Evolutionary conservation across 2,888 invertebrate genomes (phyloP).

Genomic region (Agrilus mali): DNA sequence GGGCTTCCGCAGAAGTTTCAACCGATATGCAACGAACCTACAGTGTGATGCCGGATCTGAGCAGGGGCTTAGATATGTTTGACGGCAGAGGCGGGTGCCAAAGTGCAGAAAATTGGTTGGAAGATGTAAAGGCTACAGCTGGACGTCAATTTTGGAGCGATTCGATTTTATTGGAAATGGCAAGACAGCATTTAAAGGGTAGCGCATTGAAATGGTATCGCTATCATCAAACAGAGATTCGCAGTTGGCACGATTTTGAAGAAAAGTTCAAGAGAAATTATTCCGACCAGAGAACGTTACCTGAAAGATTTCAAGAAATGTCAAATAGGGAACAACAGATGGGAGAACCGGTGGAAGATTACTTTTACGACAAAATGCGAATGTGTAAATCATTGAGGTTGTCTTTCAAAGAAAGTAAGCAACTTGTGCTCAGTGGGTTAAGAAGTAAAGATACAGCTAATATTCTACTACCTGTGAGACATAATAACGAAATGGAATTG

Average conservation of each 20-base stretch:
- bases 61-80: neutral
- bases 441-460: neutral
- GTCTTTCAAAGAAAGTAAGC: neutral
- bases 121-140: neutral
- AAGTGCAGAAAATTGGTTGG: neutral
- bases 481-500: neutral
- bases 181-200: slow-evolving; percentile 1
- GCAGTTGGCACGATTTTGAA: neutral
- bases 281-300: no score
- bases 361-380: slow-evolving; percentile 1
- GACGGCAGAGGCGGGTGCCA: neutral
- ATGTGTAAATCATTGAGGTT: neutral
- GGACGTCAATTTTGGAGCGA: slow-evolving; percentile 4
- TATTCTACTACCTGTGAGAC: neutral
- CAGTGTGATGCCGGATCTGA: slow-evolving; percentile 4
- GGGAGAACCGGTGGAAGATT: neutral
- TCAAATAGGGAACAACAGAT: neutral
- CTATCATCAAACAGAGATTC: neutral
- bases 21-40: neutral
- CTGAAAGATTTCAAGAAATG: no score
- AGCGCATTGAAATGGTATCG: slow-evolving; percentile 1
- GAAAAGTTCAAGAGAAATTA: neutral
- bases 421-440: slow-evolving; percentile 1
- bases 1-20: no score
- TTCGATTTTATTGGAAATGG: slow-evolving; percentile 3